Evolutionary conservation across 2,113 vertebrate genomes (phyloP), one percentile per base, ranked within the genome.

Genomic region (Cyanoliseus patagonus): DNA sequence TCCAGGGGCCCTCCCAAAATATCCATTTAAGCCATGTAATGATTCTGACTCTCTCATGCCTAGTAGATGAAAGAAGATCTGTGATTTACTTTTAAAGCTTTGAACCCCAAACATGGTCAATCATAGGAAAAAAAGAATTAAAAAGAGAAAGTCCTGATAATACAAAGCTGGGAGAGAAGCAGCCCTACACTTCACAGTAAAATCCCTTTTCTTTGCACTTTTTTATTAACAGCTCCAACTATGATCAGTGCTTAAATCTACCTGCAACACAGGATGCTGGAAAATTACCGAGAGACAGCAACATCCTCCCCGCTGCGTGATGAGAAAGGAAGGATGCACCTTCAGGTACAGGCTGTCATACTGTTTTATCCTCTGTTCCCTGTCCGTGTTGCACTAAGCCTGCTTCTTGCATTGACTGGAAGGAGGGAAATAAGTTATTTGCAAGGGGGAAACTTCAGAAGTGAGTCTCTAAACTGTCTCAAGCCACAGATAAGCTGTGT

Each of bases 161-260:
- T 82, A 67, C 44, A 82, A 84, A 88, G 69, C 90, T 86, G 62
- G 66, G 61, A 94, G 86, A 92, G 86, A 93, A 86, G 80, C 51
- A 95, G 62, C 23, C 73, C 52, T 77, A 37, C 22, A 24, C 88
- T 86, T 95, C 63, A 61, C 53, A 93, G 68, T 93, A 76, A 97
- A 95, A 82, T 33, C 52, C 3, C 0, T 59, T 88, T 95, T 84
- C 84, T 96, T 90, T 96, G 37, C 75, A 42, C 78, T 94, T 69
- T 86, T 96, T 86, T 83, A 81, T 94, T 91, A 94, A 95, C 95
- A 96, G 94, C 73, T 90, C 76, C 90, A 83, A 81, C 83, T 74
- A 70, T 55, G 93, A 94, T 88, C 83, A 35, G 92, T 75, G 92
- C 73, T 53, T 97, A 93, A 93, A 92, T 92, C 94, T 75, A 72